These are phyloP conservation scores for Parasteatoda tepidariorum DNA, from an alignment of 1,140 invertebrate genomes.

Conservation along the genomic window DNA sequence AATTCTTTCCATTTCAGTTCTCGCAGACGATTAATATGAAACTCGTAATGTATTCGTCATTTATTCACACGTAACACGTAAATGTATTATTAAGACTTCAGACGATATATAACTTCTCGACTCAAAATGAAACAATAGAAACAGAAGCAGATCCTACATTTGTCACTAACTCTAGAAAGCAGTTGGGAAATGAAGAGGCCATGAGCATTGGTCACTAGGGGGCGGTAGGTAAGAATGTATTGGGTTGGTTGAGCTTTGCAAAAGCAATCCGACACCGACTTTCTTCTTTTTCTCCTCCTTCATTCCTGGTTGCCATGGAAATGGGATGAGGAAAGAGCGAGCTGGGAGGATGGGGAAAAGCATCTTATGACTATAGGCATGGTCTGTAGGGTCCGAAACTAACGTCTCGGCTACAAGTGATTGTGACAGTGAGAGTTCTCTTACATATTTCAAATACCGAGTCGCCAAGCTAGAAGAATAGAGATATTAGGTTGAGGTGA, in stretches of 20 bases:
- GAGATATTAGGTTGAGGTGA: neutral
- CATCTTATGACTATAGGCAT: neutral
- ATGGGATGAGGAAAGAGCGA: neutral
- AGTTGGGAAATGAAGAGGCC: conserved; percentile 2
- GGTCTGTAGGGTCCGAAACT: neutral
- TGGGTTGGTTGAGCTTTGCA: neutral
- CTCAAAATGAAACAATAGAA: too few species aligned
- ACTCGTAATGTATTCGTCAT: too few species aligned
- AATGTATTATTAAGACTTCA: too few species aligned
- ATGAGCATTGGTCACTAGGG: neutral
- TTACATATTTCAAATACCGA: neutral
- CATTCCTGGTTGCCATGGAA: conserved; percentile 14
- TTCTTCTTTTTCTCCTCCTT: conserved; percentile 29
- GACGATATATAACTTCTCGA: too few species aligned
- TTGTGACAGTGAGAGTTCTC: conserved; percentile 14
- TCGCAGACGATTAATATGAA: too few species aligned
- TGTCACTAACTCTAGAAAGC: too few species aligned
- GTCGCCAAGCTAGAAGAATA: neutral
- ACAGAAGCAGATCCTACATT: too few species aligned
- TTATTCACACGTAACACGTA: too few species aligned
- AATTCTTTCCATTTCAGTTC: too few species aligned
- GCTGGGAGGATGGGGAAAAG: neutral
- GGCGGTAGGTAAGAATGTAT: neutral
- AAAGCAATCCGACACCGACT: conserved; percentile 38
- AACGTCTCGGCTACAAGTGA: conserved; percentile 30